Evolutionary conservation across 2,797 vertebrate genomes (phyloP).

Genomic region (Esox lucius): DNA sequence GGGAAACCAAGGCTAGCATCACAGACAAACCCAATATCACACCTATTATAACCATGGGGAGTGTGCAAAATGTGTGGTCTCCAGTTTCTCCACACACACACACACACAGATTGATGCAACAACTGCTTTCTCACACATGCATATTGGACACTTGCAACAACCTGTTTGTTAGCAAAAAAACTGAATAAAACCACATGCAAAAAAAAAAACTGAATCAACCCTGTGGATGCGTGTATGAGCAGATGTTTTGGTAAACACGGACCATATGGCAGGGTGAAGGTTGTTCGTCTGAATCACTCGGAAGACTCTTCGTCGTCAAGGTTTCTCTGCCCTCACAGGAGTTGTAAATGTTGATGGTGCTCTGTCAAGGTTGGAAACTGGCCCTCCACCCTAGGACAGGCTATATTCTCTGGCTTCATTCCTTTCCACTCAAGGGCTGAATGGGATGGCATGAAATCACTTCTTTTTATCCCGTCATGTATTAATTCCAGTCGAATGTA

Average conservation of each 20-base stretch:
- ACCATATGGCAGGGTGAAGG: neutral
- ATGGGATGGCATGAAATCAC: constrained; percentile 10
- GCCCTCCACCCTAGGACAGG: neutral
- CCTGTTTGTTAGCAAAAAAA: neutral
- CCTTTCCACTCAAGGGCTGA: neutral
- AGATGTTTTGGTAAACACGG: neutral
- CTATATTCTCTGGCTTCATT: neutral
- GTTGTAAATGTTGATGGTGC: neutral
- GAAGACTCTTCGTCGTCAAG: neutral
- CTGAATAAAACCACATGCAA: neutral
- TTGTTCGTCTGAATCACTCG: neutral
- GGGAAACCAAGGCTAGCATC: neutral
- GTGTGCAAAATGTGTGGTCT: neutral
- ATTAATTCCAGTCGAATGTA: constrained; percentile 47
- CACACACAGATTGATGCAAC: neutral
- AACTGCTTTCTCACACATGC: neutral
- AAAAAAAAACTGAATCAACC: neutral
- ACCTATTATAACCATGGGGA: neutral
- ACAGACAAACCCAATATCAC: constrained; percentile 3
- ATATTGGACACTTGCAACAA: neutral
- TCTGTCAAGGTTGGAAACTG: neutral
- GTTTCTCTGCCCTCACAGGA: neutral
- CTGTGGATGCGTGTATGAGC: neutral
- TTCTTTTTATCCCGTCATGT: constrained; percentile 44
- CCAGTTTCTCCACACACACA: neutral